Percentiles rank a stretch among this genome's conserved stretches.
Conservation (phyloP, 2,888 invertebrate genomes). For the Petrolisthes cinctipes region DNA sequence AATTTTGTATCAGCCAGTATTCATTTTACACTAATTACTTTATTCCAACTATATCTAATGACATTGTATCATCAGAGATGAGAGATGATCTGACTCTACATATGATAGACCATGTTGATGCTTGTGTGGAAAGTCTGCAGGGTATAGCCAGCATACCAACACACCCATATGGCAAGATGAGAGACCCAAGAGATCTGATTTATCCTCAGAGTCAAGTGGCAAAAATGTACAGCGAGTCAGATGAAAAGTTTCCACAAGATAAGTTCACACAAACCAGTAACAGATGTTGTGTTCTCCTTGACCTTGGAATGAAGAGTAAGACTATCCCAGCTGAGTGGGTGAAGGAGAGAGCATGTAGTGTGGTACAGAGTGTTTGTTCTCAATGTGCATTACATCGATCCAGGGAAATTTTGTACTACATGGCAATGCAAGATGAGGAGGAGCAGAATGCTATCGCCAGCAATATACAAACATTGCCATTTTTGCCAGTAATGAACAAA, state of each 20-base stretch:
- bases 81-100: conserved; percentile 29
- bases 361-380: conserved; percentile 6
- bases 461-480: conserved; percentile 4
- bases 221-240: conserved; percentile 12
- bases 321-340: conserved; percentile 23
- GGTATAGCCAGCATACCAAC: conserved; percentile 33
- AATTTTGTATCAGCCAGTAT: conserved; percentile 13
- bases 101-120: not conserved
- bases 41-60: conserved; percentile 18
- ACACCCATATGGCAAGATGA: conserved; percentile 22
- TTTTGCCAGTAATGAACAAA: conserved; percentile 45
- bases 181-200: conserved; percentile 17
- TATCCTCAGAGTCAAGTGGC: conserved; percentile 15
- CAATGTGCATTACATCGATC: conserved; percentile 27
- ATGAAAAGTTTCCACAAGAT: conserved; percentile 38
- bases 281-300: not conserved
- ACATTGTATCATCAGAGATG: conserved; percentile 5
- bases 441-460: conserved; percentile 3
- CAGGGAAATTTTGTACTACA: conserved; percentile 18
- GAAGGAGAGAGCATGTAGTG: conserved; percentile 17
- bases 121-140: not conserved
- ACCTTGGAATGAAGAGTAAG: conserved; percentile 24
- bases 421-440: not conserved
- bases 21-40: conserved; percentile 21
- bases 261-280: not conserved